Evolutionary conservation across 2,888 invertebrate genomes (phyloP).

Genomic region (Trisateles emortualis): DNA sequence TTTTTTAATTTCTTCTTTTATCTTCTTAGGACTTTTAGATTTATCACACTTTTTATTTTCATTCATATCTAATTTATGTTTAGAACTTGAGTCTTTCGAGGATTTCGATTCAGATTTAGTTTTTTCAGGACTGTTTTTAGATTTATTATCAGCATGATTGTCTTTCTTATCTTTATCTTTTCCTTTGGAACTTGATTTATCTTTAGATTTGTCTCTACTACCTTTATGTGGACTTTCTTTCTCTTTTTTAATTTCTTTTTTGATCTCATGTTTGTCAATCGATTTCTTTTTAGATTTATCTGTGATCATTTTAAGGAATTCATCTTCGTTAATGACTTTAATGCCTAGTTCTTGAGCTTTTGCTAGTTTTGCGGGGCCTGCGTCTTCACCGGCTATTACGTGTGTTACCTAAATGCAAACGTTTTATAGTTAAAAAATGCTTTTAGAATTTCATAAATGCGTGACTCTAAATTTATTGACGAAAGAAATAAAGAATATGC

Average conservation of each 20-base stretch:
- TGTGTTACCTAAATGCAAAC: constrained; percentile 88
- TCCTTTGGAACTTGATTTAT: constrained; percentile 41
- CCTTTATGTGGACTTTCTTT: constrained; percentile 34
- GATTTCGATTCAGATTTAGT: constrained; percentile 29
- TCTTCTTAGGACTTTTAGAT: constrained; percentile 43
- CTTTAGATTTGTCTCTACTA: constrained; percentile 39
- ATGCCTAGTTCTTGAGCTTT: constrained; percentile 91
- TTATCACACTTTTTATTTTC: constrained; percentile 34
- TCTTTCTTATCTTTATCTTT: constrained; percentile 28
- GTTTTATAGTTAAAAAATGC: too few species aligned
- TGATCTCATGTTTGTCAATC: constrained; percentile 16
- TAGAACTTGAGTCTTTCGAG: constrained; percentile 20
- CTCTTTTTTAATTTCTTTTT: constrained; percentile 51
- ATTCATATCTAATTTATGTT: constrained; percentile 33
- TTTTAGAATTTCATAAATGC: too few species aligned
- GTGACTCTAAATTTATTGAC: too few species aligned
- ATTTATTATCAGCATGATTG: constrained; percentile 41
- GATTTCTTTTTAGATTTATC: constrained; percentile 55
- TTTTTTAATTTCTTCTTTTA: constrained; percentile 31
- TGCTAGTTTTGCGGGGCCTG: constrained; percentile 94
- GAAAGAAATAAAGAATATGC: too few species aligned
- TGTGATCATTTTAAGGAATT: constrained; percentile 92
- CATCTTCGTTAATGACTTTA: constrained; percentile 93
- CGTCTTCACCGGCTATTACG: constrained; percentile 93
- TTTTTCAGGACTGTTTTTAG: constrained; percentile 36